Percentiles rank a stretch among this genome's conserved stretches.
phyloP scores from a whole-genome alignment of 2,888 invertebrate species.

The Drosophila multiciliata region DNA sequence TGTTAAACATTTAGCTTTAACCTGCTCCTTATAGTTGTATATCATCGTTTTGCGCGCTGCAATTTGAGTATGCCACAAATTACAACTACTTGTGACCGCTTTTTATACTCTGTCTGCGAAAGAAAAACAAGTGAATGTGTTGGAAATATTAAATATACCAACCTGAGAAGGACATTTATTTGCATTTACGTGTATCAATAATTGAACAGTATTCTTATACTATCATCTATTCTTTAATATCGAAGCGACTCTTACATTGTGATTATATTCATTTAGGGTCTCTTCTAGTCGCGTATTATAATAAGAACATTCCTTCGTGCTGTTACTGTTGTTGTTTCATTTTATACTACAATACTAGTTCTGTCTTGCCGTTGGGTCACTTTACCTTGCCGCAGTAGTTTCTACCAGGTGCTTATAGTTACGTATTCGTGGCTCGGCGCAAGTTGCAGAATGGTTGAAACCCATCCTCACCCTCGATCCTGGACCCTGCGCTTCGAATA shows the following conservation, averaged over 20 bases:
- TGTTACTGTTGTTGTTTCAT: slow-evolving; percentile 3
- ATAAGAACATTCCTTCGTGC: neutral
- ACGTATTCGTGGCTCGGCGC: slow-evolving; percentile 28
- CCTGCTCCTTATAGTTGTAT: slow-evolving; percentile 21
- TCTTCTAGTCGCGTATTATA: neutral
- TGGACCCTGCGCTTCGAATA: slow-evolving; percentile 12
- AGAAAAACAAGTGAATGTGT: neutral
- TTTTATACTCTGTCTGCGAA: neutral
- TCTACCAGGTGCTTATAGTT: slow-evolving; percentile 33
- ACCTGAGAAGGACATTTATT: neutral
- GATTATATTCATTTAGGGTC: slow-evolving; percentile 3
- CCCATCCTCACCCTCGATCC: neutral
- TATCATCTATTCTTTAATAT: neutral
- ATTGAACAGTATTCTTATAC: neutral
- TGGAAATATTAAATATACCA: neutral
- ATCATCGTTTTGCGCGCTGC: slow-evolving; percentile 5
- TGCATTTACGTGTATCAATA: neutral
- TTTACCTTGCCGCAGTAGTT: slow-evolving; percentile 12
- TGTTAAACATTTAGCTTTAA: slow-evolving; percentile 36
- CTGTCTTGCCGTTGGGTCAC: slow-evolving; percentile 2
- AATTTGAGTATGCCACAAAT: neutral
- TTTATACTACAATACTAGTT: slow-evolving; percentile 24
- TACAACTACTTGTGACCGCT: slow-evolving; percentile 2
- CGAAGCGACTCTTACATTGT: neutral
- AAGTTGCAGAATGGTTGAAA: slow-evolving; percentile 1